Evolutionary conservation across 2,113 vertebrate species (phyloP).

Genomic region (Phyllostomus discolor): DNA sequence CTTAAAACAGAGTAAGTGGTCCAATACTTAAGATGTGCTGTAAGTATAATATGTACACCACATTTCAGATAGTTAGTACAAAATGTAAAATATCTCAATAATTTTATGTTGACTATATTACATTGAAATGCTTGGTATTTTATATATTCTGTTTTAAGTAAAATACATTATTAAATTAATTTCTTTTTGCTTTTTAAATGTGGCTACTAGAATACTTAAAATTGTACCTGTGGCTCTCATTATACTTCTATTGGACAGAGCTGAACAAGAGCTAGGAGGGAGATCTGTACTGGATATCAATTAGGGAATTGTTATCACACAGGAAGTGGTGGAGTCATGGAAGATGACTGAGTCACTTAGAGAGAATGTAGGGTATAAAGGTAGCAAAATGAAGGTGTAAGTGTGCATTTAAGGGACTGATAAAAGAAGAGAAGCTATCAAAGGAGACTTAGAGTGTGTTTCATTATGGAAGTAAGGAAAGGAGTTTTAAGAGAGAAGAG

Average conservation of each 20-base stretch:
- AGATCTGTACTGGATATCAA: background rate
- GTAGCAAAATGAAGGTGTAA: background rate
- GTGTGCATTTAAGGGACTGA: background rate
- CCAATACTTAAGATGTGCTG: background rate
- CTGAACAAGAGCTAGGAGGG: background rate
- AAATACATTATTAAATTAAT: background rate
- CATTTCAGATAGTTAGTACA: background rate
- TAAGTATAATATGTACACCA: background rate
- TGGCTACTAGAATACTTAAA: background rate
- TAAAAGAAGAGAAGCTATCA: background rate
- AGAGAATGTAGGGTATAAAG: background rate
- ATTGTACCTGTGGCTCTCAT: background rate
- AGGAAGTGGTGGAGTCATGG: background rate
- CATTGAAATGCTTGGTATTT: background rate
- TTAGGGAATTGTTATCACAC: background rate
- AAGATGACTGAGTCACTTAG: background rate
- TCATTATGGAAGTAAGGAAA: background rate
- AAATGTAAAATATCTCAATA: background rate
- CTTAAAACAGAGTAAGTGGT: background rate
- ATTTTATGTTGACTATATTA: background rate
- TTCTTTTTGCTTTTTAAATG: background rate
- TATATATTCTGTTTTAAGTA: background rate
- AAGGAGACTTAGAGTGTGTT: background rate
- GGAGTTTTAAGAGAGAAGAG: background rate
- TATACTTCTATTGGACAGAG: background rate